Conservation (phyloP, 2,113 vertebrate genomes). For the Hassar affinis region DNA sequence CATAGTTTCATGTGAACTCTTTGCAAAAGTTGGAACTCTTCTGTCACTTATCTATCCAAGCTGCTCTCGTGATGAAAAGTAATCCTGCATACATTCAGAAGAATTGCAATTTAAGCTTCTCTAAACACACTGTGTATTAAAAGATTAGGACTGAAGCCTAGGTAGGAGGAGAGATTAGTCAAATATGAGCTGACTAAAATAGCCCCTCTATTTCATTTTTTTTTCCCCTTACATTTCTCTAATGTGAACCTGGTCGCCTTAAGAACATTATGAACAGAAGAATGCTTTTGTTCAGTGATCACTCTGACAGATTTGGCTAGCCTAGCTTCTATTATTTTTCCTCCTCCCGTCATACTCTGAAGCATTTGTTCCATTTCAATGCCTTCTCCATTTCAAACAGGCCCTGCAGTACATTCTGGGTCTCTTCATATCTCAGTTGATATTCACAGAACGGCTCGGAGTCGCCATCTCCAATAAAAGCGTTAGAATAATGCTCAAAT, state of each 20-base stretch:
- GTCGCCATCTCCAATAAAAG: slow-evolving; percentile 33
- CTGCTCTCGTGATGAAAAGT: slow-evolving; percentile 51
- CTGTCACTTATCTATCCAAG: slow-evolving; percentile 18
- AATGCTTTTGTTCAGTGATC: slow-evolving; percentile 34
- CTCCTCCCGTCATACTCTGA: not conserved
- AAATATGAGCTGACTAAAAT: slow-evolving; percentile 61
- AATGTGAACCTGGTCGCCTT: slow-evolving; percentile 46
- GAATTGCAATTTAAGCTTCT: slow-evolving; percentile 70
- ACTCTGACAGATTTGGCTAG: slow-evolving; percentile 26
- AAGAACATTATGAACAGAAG: slow-evolving; percentile 55
- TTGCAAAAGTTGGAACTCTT: slow-evolving; percentile 39
- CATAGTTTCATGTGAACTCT: slow-evolving; percentile 22
- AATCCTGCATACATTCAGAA: slow-evolving; percentile 62
- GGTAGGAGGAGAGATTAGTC: slow-evolving; percentile 58
- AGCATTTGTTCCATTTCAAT: slow-evolving; percentile 32
- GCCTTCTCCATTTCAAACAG: slow-evolving; percentile 16
- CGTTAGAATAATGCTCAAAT: slow-evolving; percentile 32
- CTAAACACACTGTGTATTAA: slow-evolving; percentile 67
- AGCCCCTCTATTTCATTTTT: slow-evolving; percentile 50
- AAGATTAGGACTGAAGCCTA: slow-evolving; percentile 68
- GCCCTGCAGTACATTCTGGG: not conserved
- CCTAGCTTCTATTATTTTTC: not conserved
- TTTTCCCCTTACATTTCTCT: slow-evolving; percentile 44
- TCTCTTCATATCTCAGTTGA: slow-evolving; percentile 47
- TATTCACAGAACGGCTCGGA: slow-evolving; percentile 44